Conservation (phyloP, 2,797 vertebrate species). For the Dicrostonyx torquatus region DNA sequence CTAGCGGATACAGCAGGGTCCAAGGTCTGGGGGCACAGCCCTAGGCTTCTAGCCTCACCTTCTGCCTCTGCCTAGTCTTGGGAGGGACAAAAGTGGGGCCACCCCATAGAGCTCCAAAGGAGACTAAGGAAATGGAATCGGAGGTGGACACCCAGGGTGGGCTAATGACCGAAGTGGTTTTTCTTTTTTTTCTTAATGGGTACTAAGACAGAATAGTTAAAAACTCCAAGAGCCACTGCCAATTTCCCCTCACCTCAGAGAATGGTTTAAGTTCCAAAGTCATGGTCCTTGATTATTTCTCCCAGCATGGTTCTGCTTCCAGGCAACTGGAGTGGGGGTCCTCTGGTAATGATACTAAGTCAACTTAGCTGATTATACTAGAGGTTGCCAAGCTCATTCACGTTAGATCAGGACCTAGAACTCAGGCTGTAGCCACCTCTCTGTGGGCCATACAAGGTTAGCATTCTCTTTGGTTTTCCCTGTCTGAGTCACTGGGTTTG, state of each 20-base stretch:
- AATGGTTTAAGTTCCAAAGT: conserved; percentile 58
- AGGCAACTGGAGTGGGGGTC: not conserved
- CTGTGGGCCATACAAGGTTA: not conserved
- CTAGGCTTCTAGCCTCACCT: conserved; percentile 56
- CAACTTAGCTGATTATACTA: not conserved
- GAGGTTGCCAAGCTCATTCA: not conserved
- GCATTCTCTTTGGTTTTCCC: conserved; percentile 1
- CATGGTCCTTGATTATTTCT: conserved; percentile 48
- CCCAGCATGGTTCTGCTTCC: not conserved
- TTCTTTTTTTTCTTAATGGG: conserved; percentile 65
- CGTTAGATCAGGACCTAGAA: conserved; percentile 17
- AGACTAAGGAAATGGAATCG: conserved; percentile 63
- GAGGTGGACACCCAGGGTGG: conserved; percentile 73
- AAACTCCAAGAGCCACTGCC: conserved; percentile 69
- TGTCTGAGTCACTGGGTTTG: conserved; percentile 30
- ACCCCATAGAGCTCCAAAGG: conserved; percentile 52
- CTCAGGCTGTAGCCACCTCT: not conserved
- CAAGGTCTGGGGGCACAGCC: conserved; percentile 77
- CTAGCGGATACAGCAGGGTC: conserved; percentile 79
- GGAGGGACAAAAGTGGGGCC: not conserved
- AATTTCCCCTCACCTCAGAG: conserved; percentile 67
- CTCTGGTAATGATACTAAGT: not conserved
- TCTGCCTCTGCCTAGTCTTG: conserved; percentile 53
- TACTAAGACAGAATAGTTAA: conserved; percentile 73
- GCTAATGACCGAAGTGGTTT: conserved; percentile 70